These are phyloP conservation scores for Hydrotaea cyrtoneurina DNA, from an alignment of 2,888 invertebrate species.

Conservation along the genomic window DNA sequence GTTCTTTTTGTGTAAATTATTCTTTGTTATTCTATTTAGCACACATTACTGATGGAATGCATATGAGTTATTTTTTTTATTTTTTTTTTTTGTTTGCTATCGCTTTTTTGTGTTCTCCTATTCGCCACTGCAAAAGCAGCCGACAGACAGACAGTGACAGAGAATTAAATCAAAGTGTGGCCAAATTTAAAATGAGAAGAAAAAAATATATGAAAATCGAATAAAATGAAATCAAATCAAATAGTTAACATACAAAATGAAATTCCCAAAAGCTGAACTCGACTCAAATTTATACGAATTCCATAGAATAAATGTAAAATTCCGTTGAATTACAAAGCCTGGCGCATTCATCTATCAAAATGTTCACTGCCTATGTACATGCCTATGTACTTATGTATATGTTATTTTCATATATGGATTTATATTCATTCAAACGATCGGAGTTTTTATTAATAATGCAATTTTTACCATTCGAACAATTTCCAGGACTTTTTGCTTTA, in stretches of 20 bases:
- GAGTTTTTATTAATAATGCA: constrained; percentile 49
- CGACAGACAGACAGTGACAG: background rate
- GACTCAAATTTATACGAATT: constrained; percentile 37
- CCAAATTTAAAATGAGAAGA: constrained; percentile 37
- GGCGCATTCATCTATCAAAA: no score
- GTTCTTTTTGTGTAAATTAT: background rate
- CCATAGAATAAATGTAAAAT: background rate
- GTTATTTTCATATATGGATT: background rate
- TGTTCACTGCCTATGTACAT: no score
- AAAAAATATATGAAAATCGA: constrained; percentile 3
- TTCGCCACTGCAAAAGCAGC: background rate
- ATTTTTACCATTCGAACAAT: constrained; percentile 46
- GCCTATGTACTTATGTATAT: background rate
- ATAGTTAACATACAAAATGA: constrained; percentile 12
- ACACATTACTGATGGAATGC: constrained; percentile 25
- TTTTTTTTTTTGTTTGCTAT: background rate
- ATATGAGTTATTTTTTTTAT: constrained; percentile 10
- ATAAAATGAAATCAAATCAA: background rate
- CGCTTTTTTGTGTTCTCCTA: constrained; percentile 34
- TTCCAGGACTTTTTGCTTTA: constrained; percentile 1
- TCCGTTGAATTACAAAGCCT: constrained; percentile 7
- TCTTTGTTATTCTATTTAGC: constrained; percentile 33
- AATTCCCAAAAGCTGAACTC: constrained; percentile 45
- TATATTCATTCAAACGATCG: constrained; percentile 13
- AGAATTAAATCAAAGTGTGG: constrained; percentile 50